Evolutionary conservation across 2,113 vertebrate species (phyloP).

Genomic region (Pogona vitticeps): DNA sequence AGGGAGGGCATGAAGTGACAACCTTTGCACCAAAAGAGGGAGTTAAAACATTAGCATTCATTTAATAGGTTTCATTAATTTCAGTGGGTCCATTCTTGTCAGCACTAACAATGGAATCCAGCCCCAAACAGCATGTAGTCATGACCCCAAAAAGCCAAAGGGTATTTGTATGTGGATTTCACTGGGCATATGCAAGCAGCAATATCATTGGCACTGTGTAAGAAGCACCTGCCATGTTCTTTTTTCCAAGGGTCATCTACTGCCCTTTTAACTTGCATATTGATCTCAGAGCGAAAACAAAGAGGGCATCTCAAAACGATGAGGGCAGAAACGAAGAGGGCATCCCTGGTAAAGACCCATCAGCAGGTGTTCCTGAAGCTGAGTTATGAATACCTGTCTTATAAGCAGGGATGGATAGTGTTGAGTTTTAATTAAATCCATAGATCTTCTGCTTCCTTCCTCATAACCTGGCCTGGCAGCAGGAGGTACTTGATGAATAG

Average conservation of each 20-base stretch:
- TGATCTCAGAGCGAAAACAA: background rate
- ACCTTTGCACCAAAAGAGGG: background rate
- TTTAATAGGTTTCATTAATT: no score
- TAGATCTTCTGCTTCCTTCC: conserved; percentile 64
- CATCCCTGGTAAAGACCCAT: background rate
- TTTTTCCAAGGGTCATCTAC: background rate
- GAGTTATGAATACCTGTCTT: conserved; percentile 52
- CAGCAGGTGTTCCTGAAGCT: background rate
- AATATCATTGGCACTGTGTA: background rate
- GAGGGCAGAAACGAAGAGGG: no score
- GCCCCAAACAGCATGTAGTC: background rate
- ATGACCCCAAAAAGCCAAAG: background rate
- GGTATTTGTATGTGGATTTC: background rate
- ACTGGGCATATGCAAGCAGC: background rate
- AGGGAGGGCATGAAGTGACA: background rate
- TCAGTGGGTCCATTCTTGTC: no score
- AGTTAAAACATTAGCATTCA: background rate
- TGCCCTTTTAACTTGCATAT: background rate
- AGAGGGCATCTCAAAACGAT: background rate
- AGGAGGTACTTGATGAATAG: conserved; percentile 53
- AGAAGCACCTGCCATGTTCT: background rate
- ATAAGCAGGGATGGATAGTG: conserved; percentile 38
- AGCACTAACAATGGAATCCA: background rate
- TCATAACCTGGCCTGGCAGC: conserved; percentile 43
- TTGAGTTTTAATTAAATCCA: conserved; percentile 70